Conservation (phyloP, 2,888 invertebrate species). For the Lomographa bimaculata region DNA sequence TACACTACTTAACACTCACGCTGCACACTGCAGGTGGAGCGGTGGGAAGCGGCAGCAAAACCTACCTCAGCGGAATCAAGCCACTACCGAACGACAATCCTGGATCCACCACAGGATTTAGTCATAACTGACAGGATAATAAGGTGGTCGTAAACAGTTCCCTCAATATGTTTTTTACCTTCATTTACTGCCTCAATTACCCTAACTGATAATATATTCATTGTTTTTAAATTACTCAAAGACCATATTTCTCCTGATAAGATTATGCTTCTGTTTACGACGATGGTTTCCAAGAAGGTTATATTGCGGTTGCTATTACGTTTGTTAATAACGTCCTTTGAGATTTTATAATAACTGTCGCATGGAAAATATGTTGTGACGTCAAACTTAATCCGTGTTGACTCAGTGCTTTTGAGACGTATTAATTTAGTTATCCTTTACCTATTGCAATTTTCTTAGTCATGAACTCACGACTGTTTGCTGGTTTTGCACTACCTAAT, state of each 20-base stretch:
- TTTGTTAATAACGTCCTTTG: slow-evolving; percentile 3
- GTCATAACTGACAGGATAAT: not conserved
- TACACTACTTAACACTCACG: too few species aligned
- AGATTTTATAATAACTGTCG: slow-evolving; percentile 2
- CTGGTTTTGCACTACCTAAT: too few species aligned
- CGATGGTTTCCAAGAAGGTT: slow-evolving; percentile 15
- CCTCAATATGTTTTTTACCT: slow-evolving; percentile 4
- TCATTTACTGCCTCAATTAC: slow-evolving; percentile 9
- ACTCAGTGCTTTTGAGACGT: too few species aligned
- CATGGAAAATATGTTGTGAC: not conserved
- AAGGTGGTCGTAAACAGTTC: slow-evolving; percentile 5
- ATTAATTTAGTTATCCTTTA: too few species aligned
- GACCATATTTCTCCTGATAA: slow-evolving; percentile 28
- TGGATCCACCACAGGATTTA: too few species aligned
- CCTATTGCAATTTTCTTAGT: too few species aligned
- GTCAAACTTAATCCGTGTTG: too few species aligned
- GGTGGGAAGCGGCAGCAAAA: too few species aligned
- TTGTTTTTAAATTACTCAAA: slow-evolving; percentile 11
- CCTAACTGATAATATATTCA: slow-evolving; percentile 12
- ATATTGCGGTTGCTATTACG: slow-evolving; percentile 8
- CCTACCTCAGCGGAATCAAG: too few species aligned
- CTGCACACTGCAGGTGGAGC: too few species aligned
- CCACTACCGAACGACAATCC: too few species aligned
- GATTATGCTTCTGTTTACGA: slow-evolving; percentile 28
- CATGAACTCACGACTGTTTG: too few species aligned